Evolutionary conservation across 2,888 invertebrate species (phyloP), one percentile per base, ranked within the genome.

Genomic region (Eupithecia inturbata): DNA sequence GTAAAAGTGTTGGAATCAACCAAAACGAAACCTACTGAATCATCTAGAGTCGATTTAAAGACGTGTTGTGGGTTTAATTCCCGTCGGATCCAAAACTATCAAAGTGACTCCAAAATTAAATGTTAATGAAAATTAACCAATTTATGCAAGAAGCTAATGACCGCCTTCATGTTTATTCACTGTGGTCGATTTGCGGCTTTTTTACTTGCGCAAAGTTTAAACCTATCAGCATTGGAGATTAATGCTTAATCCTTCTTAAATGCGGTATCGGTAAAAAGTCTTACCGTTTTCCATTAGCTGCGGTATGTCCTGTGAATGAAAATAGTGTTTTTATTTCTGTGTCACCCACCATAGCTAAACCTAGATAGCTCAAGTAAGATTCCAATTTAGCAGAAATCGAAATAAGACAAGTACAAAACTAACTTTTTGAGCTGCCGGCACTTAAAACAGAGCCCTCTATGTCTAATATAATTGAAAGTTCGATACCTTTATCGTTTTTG

Each of bases 251-350:
- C 66, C 62, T 67, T 69, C 1, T 22, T 33, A 39, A 63, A 70
- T 16, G 67, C 71, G 57, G 68, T 66, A 31, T 57, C 33, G 22
- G 53, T 68, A 76, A 76, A 73, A 73, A 71, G 41, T 36, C 73
- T 73, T 69, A 76, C 68, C 66, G 39, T 31, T 69, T 66, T 71
- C 73, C 73, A 66, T 70, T 63, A 4, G 70, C 71, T 68, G 73
- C 62, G 70, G 71, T 66, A 72, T 68, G 10, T 76, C 75, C 72
- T 75, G 70, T 67, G 64, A 67, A 75, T 66, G 66, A 64, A 74
- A 66, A 45, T 39, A 14, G 28, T 14, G 22, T 26, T 49, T 41
- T 64, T 72, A 62, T 28, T 62, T 31, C 57, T 57, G 5, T 26
- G 3, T 57, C 57, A 10, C 10, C 16, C 22, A 14, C 22, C 10